Percentiles rank a stretch among this genome's conserved stretches.
Conservation (phyloP, 2,888 invertebrate genomes). For the Macrophya alboannulata region DNA sequence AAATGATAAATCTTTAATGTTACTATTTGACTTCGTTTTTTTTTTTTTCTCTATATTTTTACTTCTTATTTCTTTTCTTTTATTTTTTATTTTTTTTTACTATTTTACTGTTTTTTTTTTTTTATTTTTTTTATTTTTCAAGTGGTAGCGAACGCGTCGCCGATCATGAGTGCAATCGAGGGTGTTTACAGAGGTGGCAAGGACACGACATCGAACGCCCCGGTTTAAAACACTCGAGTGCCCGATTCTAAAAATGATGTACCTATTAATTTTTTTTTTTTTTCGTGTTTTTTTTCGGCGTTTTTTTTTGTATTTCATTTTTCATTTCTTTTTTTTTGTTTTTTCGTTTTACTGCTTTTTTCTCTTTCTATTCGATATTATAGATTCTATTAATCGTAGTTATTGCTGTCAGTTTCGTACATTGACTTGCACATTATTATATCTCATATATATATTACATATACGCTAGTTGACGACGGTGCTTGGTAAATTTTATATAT, state of each 20-base stretch:
- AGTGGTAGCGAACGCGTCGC: conserved; percentile 8
- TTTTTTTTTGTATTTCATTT: neutral
- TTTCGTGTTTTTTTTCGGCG: neutral
- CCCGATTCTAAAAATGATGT: conserved; percentile 27
- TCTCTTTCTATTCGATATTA: conserved; percentile 34
- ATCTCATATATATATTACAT: neutral
- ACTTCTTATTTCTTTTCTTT: neutral
- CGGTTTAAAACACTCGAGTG: conserved; percentile 45
- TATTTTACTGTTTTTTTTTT: neutral
- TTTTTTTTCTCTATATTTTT: too few species aligned
- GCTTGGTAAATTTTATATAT: neutral
- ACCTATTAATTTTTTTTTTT: neutral
- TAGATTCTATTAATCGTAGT: conserved; percentile 42
- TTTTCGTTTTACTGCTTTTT: neutral
- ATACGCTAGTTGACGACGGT: conserved; percentile 36
- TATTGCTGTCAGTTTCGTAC: conserved; percentile 52
- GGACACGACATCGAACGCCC: conserved; percentile 4
- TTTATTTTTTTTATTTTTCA: neutral
- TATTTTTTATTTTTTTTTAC: neutral
- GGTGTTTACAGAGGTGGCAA: conserved; percentile 28
- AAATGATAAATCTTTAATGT: neutral
- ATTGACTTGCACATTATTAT: conserved; percentile 41
- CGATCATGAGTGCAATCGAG: neutral
- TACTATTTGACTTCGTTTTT: neutral
- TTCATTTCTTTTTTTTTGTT: neutral